Base-by-base conservation (phyloP, 2,797 vertebrate species). In the Mareca strepera region DNA sequence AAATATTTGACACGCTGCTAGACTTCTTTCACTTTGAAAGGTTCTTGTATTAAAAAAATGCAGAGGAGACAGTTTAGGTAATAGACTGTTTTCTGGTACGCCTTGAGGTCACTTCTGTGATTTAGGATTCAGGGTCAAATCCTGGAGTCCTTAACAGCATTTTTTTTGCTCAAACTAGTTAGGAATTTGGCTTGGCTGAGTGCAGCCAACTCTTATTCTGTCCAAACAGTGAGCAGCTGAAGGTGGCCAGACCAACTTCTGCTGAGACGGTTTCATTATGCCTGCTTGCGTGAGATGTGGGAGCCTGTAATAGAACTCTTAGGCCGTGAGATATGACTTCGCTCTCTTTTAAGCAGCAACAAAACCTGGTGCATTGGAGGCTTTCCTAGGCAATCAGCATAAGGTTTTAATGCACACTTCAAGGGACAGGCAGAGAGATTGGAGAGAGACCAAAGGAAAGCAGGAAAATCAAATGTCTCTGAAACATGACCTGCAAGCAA, bases 371-470 rank as follows among this genome's bases (percentile, higher is more conserved):
- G 68, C 79, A 77, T 23, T 55, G 74, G 74, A 94, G 90, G 60
- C 59, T 94, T 84, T 95, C 67, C 70, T 86, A 55, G 70, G 80
- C 80, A 90, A 79, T 79, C 0, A 0, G 39, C 0, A 1, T 35
- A 87, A 93, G 81, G 63, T 88, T 96, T 95, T 85, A 86, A 90
- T 70, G 83, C 52, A 70, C 26, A 23, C 59, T 92, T 95, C 81
- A 96, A 96, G 86, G 64, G 63, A 88, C 0, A 1, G 86, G 72
- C 63, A 96, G 72, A 93, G 60, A 1, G 6, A 75, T 29, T 93
- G 90, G 82, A 86, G 56, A 79, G 77, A 93, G 60, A 95, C 86
- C 81, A 94, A 94, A 96, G 63, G 44, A 80, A 92, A 93, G 64
- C 35, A 94, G 60, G 78, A 90, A 95, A 88, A 93, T 88, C 88